A percentile compares a stretch with the other conserved stretches of the same genome.
Conservation (phyloP, 2,113 vertebrate genomes). For the Calidris pugnax region DNA sequence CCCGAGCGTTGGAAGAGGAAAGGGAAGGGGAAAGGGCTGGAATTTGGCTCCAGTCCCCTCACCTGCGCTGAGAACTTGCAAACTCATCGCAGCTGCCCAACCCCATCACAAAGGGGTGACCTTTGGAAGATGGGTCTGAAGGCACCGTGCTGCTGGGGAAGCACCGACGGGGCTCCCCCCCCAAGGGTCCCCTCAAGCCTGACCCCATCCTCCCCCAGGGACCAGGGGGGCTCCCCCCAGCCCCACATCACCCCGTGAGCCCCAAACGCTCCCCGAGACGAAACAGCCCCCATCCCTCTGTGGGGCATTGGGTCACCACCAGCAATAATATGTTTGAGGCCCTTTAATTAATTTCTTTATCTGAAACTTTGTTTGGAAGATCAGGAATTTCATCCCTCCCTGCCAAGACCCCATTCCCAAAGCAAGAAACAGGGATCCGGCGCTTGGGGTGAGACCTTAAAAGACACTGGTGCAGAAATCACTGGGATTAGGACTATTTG, state of each 20-base stretch:
- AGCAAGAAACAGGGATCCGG: neutral
- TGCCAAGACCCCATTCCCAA: neutral
- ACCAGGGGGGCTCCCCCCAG: neutral
- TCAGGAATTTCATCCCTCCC: neutral
- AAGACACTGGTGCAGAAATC: neutral
- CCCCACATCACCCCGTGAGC: accelerated
- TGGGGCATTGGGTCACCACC: accelerated
- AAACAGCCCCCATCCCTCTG: neutral
- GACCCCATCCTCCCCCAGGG: neutral
- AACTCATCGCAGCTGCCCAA: neutral
- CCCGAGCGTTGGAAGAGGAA: neutral
- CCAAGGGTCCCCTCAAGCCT: neutral
- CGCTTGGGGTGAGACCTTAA: neutral
- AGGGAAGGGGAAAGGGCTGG: neutral
- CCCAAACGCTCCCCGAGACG: neutral
- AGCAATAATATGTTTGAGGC: accelerated
- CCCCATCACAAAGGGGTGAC: neutral
- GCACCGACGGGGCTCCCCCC: neutral
- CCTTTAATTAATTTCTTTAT: neutral
- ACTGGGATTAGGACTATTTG: neutral
- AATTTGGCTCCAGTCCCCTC: accelerated
- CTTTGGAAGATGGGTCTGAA: neutral
- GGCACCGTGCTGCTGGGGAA: neutral
- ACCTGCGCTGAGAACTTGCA: neutral
- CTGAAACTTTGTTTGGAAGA: neutral